phyloP scores from a whole-genome alignment of 2,113 vertebrate species.

The Clarias macrocephalus region DNA sequence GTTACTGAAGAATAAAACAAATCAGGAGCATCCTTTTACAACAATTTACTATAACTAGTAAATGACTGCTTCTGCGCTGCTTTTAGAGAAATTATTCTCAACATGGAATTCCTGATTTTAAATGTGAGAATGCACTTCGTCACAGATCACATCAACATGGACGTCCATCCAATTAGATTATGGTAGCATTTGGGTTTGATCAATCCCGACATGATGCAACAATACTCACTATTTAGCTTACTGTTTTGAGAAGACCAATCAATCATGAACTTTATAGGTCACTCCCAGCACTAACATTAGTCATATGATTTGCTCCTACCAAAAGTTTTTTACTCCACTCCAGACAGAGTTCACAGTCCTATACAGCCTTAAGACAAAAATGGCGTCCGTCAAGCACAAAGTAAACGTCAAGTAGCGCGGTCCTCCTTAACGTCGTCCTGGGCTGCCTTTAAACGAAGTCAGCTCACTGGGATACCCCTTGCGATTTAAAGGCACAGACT shows the following conservation, averaged over 20 bases:
- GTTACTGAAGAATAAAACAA: conserved; percentile 2
- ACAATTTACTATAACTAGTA: background rate
- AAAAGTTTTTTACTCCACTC: background rate
- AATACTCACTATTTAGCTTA: background rate
- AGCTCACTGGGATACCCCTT: too few species aligned
- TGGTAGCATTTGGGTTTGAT: background rate
- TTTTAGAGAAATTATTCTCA: background rate
- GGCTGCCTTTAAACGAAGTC: too few species aligned
- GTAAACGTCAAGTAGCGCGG: too few species aligned
- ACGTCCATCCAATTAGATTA: background rate
- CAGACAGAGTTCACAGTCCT: background rate
- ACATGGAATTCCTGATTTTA: background rate
- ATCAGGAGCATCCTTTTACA: background rate
- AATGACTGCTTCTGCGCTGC: background rate
- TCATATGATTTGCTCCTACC: background rate
- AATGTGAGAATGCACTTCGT: background rate
- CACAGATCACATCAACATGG: background rate
- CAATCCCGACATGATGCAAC: background rate
- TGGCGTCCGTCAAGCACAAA: too few species aligned
- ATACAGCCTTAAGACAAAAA: too few species aligned
- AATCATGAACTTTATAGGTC: background rate
- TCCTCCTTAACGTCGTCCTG: too few species aligned
- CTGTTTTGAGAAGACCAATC: background rate
- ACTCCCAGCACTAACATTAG: background rate
- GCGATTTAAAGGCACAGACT: too few species aligned